A percentile compares a stretch with the other conserved stretches of the same genome.
phyloP scores from a whole-genome alignment of 1,140 invertebrate genomes.

The Drosophila nebulosa region DNA sequence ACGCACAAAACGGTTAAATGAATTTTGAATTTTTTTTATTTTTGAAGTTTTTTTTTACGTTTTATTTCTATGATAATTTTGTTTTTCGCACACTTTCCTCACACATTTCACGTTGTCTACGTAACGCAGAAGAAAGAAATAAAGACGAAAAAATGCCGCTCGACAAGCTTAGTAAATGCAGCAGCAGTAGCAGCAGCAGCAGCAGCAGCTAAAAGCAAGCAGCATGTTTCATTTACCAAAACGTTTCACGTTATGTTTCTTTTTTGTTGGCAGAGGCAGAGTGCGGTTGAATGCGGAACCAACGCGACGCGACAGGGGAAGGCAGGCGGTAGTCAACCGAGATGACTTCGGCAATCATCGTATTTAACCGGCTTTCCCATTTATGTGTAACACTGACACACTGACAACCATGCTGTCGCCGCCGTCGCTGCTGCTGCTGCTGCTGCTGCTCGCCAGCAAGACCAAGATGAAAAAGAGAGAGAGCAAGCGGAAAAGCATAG shows the following conservation, averaged over 20 bases:
- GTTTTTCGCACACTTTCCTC: background rate
- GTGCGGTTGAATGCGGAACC: too few species aligned
- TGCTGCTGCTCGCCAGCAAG: too few species aligned
- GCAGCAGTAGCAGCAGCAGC: conserved; percentile 7
- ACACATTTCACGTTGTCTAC: background rate
- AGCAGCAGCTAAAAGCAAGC: conserved; percentile 22
- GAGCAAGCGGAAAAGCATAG: background rate
- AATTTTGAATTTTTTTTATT: background rate
- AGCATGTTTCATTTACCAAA: conserved; percentile 41
- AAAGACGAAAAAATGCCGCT: background rate
- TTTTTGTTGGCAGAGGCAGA: background rate
- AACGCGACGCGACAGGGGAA: too few species aligned
- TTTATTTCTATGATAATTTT: background rate
- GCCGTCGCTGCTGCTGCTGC: background rate
- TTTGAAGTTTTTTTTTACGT: background rate
- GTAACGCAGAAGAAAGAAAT: background rate
- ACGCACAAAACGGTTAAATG: background rate
- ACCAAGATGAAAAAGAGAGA: background rate
- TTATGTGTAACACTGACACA: conserved; percentile 49
- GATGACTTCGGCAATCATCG: conserved; percentile 32
- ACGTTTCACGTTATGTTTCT: conserved; percentile 30
- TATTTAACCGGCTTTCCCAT: conserved; percentile 47
- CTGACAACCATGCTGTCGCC: conserved; percentile 25
- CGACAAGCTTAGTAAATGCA: background rate
- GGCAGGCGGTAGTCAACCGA: background rate